A percentile compares a stretch with the other conserved stretches of the same genome.
Evolutionary conservation across 2,888 invertebrate genomes (phyloP).

Genomic region (Nomada ferruginata): DNA sequence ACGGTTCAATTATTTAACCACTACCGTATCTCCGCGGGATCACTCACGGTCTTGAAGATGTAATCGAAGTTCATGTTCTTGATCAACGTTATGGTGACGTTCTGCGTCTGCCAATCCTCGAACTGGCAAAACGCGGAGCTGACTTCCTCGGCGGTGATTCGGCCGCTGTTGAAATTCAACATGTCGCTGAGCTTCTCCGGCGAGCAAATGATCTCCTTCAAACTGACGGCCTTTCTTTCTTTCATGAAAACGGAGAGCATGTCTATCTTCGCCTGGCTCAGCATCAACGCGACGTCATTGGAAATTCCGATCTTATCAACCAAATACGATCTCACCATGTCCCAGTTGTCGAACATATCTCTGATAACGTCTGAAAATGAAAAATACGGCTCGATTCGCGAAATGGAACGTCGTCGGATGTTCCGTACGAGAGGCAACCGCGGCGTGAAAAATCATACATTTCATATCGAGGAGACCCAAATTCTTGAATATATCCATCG

Average conservation of each 20-base stretch:
- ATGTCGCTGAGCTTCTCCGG: slow-evolving; percentile 76
- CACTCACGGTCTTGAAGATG: slow-evolving; percentile 77
- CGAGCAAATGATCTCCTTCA: slow-evolving; percentile 80
- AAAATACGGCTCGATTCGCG: not conserved
- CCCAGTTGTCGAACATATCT: slow-evolving; percentile 81
- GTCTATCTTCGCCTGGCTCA: slow-evolving; percentile 78
- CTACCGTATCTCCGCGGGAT: not conserved
- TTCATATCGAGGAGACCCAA: slow-evolving; percentile 85
- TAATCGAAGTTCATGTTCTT: slow-evolving; percentile 84
- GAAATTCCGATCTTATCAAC: slow-evolving; percentile 73
- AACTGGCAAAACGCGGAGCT: slow-evolving; percentile 85
- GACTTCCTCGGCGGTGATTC: slow-evolving; percentile 78
- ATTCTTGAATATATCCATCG: slow-evolving; percentile 85
- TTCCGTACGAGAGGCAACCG: not conserved
- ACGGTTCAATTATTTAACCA: not conserved
- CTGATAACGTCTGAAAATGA: slow-evolving; percentile 73
- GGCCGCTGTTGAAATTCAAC: slow-evolving; percentile 72
- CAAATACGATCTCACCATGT: slow-evolving; percentile 75
- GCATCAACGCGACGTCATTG: slow-evolving; percentile 67
- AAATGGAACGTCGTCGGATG: not conserved
- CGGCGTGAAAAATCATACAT: slow-evolving; percentile 78
- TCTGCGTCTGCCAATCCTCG: slow-evolving; percentile 83
- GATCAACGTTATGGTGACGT: slow-evolving; percentile 83
- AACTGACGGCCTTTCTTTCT: slow-evolving; percentile 73
- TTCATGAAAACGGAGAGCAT: slow-evolving; percentile 79